Evolutionary conservation across 2,888 invertebrate genomes (phyloP), one percentile per base, ranked within the genome.

Genomic region (Theretra japonica): DNA sequence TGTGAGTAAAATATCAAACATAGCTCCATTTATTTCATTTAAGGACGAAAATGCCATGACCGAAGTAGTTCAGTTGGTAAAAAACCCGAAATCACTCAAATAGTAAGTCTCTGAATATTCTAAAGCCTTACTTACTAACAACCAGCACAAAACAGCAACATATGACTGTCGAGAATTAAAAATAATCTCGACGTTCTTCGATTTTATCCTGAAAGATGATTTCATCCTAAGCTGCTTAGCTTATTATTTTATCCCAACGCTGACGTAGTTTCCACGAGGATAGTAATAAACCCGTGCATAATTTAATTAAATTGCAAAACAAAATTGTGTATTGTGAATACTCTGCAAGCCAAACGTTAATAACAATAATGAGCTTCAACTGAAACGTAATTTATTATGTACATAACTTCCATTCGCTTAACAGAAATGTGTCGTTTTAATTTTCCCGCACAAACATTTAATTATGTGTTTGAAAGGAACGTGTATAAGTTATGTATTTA

Each of bases 401-500:
- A 41, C 41, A 65, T 48, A 41, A 21, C 15, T 48, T 65, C 23
- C 1, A 23, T 41, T 65, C 23, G 62, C 19, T 41, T 65, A 15
- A n/a, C n/a, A 23, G 41, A 41, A 21, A 65, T 65, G 41, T 23
- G 41, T 15, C 41, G 15, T 8, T 23, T 23, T 41, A 48, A 65
- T 41, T 41, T 41, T 65, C 62, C 48, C 23, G 11, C 23, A n/a
- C 8, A 59, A 15, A 62, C 21, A 30, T 62, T 65, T 23, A 65
- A 41, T 65, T 65, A 65, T 17, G 21, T 65, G 33, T 65, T 65
- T 65, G 62, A 48, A 33, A 21, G 15, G 62, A n/a, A 62, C 30
- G n/a, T 23, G 11, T 11, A 11, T 25, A 21, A 23, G n/a, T 41
- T 7, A 33, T 41, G 4, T 65, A 23, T 6, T 11, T 60, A 28